Evolutionary conservation across 2,888 invertebrate species (phyloP).

Genomic region (Acanthosepion lycidas): DNA sequence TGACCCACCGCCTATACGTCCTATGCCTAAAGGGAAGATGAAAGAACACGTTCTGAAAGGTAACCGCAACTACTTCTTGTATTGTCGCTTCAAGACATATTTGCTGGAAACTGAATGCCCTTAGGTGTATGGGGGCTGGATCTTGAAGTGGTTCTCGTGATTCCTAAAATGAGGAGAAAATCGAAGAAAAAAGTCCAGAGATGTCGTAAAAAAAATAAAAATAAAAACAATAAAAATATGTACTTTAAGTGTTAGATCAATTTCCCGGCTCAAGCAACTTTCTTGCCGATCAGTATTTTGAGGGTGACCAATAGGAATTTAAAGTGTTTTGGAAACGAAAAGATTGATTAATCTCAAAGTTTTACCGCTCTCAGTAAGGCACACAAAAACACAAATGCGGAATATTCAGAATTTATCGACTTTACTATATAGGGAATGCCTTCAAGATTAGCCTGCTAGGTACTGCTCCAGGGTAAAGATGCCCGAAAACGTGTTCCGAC

Average conservation of each 20-base stretch:
- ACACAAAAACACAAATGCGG: too few relatives aligned
- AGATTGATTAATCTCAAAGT: too few relatives aligned
- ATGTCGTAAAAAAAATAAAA: background rate
- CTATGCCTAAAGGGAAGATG: background rate
- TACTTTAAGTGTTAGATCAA: background rate
- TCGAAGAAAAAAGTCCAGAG: background rate
- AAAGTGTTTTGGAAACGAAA: too few relatives aligned
- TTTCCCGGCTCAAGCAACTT: background rate
- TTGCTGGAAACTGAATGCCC: background rate
- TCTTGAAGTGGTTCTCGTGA: background rate
- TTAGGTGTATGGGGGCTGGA: background rate
- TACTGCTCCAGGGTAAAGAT: too few relatives aligned
- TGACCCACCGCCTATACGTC: background rate
- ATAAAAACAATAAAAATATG: background rate
- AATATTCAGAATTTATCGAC: too few relatives aligned
- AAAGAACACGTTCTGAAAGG: background rate
- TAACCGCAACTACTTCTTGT: background rate
- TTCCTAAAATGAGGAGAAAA: background rate
- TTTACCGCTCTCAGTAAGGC: too few relatives aligned
- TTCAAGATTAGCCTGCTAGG: too few relatives aligned
- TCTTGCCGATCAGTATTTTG: background rate
- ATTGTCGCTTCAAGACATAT: constrained; percentile 33
- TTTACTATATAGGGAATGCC: too few relatives aligned
- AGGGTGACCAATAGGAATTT: background rate
- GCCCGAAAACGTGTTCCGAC: too few relatives aligned